Evolutionary conservation across 2,113 vertebrate genomes (phyloP).

Genomic region (Corythornis vintsioides): DNA sequence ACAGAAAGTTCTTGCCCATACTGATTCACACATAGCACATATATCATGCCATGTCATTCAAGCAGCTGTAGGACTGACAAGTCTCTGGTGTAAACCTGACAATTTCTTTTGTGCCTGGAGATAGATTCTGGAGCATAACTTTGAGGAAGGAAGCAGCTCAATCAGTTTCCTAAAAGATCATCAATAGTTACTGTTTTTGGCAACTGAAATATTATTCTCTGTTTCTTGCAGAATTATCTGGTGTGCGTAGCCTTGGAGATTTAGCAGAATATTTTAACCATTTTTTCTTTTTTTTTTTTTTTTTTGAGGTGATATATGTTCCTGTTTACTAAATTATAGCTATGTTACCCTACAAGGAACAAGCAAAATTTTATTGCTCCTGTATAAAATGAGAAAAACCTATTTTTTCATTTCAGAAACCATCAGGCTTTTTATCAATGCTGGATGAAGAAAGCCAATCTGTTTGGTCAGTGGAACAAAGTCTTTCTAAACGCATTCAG

Average conservation of each 20-base stretch:
- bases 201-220: not conserved
- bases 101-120: not conserved
- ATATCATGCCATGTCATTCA: rapidly evolving
- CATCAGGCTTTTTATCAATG: constrained; percentile 87
- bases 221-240: not conserved
- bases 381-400: not conserved
- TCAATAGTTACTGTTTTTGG: not conserved
- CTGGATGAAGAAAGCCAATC: constrained; percentile 93
- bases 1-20: not conserved
- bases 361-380: not conserved
- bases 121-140: not conserved
- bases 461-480: constrained; percentile 82
- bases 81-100: not conserved
- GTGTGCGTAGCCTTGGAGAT: not conserved
- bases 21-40: rapidly evolving
- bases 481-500: constrained; percentile 86
- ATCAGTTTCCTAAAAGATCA: not conserved
- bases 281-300: not conserved
- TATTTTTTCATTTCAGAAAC: constrained; percentile 79
- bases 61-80: rapidly evolving
- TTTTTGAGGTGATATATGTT: not conserved
- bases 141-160: not conserved
- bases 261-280: not conserved
- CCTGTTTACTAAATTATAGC: not conserved
- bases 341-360: not conserved